These are phyloP conservation scores for Discoglossus pictus DNA, from an alignment of 2,797 vertebrate species.

Conservation along the genomic window DNA sequence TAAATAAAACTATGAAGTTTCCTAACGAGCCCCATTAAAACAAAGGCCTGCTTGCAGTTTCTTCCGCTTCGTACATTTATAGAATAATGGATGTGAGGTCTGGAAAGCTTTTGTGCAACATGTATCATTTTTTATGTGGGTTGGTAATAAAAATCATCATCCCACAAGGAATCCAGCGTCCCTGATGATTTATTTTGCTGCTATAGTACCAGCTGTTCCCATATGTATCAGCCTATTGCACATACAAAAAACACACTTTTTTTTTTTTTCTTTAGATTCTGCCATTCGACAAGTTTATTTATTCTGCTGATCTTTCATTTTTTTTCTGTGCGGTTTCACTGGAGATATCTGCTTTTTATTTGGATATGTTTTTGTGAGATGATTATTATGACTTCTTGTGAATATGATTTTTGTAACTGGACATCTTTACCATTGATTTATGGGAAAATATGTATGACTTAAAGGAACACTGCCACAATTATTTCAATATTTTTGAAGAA, in stretches of 20 bases:
- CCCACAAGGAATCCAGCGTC: conserved; percentile 33
- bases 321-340: not conserved
- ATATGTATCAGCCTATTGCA: conserved; percentile 6
- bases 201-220: conserved; percentile 36
- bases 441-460: too few relatives aligned
- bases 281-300: conserved; percentile 14
- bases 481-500: too few relatives aligned
- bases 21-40: too few relatives aligned
- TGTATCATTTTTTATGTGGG: conserved; percentile 37
- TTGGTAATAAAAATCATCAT: conserved; percentile 36
- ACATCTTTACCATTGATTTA: too few relatives aligned
- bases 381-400: not conserved
- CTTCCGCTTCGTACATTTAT: too few relatives aligned
- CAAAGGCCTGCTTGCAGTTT: too few relatives aligned
- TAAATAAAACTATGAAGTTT: too few relatives aligned
- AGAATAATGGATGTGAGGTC: conserved; percentile 4
- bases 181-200: conserved; percentile 24
- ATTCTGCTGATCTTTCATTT: conserved; percentile 3
- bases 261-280: not conserved
- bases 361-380: conserved; percentile 1
- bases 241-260: not conserved
- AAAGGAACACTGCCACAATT: too few relatives aligned
- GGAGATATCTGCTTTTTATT: conserved; percentile 1
- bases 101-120: conserved; percentile 20
- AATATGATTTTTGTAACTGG: too few relatives aligned